Conservation (phyloP, 2,888 invertebrate genomes). For the Lasioglossum figueresi region DNA sequence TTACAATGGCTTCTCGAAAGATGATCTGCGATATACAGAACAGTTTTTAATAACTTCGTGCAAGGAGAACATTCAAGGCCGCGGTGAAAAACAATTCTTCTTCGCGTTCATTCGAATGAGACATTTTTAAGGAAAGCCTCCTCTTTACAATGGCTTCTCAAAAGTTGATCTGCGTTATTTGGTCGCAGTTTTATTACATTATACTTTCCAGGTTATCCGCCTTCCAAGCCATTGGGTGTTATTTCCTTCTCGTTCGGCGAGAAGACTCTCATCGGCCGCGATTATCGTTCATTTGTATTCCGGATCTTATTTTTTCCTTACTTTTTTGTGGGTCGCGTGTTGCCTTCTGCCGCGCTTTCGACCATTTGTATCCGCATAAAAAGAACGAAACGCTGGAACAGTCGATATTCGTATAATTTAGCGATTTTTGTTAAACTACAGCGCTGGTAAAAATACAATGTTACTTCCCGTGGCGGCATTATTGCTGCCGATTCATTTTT, state of each 20-base stretch:
- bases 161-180: not conserved
- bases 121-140: too few relatives aligned
- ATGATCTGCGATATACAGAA: too few relatives aligned
- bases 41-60: too few relatives aligned
- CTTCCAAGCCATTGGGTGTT: not conserved
- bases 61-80: too few relatives aligned
- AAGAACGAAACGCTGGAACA: not conserved
- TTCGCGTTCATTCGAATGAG: too few relatives aligned
- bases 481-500: not conserved
- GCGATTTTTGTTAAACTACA: not conserved
- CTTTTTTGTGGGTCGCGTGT: not conserved
- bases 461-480: not conserved
- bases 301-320: not conserved
- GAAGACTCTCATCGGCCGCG: not conserved
- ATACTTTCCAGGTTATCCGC: not conserved
- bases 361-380: not conserved
- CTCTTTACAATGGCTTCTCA: not conserved
- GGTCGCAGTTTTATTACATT: not conserved
- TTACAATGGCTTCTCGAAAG: not conserved
- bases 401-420: not conserved
- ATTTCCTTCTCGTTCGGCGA: not conserved
- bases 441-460: not conserved
- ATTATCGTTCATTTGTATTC: slow-evolving; percentile 5
- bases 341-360: not conserved
- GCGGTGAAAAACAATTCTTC: too few relatives aligned